Percentiles rank a stretch among this genome's conserved stretches.
phyloP scores from a whole-genome alignment of 2,113 vertebrate species.

The Excalfactoria chinensis region DNA sequence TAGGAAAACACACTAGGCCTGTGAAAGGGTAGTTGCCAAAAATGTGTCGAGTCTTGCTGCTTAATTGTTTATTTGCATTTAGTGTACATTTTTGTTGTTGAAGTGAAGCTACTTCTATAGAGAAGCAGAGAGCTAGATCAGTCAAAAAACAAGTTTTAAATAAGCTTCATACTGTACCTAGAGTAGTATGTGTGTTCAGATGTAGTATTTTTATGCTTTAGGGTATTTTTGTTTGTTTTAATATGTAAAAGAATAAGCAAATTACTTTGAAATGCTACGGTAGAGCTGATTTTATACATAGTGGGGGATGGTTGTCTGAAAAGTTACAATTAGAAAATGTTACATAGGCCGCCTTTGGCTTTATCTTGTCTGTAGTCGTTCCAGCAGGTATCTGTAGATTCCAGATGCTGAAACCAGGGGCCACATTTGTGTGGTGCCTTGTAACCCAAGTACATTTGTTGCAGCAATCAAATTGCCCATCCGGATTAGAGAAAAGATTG shows the following conservation, averaged over 20 bases:
- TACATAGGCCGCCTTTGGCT: constrained; percentile 45
- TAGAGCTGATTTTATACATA: constrained; percentile 59
- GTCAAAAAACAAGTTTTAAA: constrained; percentile 32
- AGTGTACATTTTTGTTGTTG: constrained; percentile 28
- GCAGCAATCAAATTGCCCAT: not conserved
- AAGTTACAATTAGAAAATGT: constrained; percentile 60
- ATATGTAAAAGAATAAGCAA: constrained; percentile 55
- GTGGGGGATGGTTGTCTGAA: constrained; percentile 12
- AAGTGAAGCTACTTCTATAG: constrained; percentile 40
- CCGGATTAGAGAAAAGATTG: not conserved
- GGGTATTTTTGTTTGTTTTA: constrained; percentile 54
- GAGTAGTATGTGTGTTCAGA: constrained; percentile 58
- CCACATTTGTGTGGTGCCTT: not conserved
- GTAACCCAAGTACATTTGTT: not conserved
- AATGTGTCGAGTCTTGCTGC: constrained; percentile 29
- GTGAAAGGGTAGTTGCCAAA: constrained; percentile 62
- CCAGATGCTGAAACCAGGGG: not conserved
- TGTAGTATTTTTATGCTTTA: constrained; percentile 54
- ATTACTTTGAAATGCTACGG: constrained; percentile 59
- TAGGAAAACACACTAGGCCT: constrained; percentile 73
- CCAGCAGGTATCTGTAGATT: not conserved
- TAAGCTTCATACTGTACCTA: constrained; percentile 64
- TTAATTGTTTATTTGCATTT: constrained; percentile 60
- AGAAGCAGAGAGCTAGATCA: constrained; percentile 41
- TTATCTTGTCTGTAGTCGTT: not conserved